Conservation (phyloP, 2,797 vertebrate genomes). For the Manis javanica region DNA sequence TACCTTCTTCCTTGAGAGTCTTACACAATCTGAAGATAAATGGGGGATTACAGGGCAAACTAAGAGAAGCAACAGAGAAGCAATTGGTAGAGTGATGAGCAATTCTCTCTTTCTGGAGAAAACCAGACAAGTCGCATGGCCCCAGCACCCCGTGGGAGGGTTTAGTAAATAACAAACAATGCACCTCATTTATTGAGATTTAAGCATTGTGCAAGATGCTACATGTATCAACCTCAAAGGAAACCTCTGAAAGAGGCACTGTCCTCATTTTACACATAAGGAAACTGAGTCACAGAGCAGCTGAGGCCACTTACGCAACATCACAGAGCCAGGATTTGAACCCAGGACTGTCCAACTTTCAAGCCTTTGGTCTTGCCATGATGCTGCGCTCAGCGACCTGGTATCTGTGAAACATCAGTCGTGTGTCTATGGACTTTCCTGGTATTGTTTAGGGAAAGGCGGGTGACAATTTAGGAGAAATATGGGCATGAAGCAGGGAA, state of each 20-base stretch:
- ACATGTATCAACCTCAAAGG: background rate
- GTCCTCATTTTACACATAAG: background rate
- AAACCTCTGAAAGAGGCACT: background rate
- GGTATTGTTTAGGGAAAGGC: background rate
- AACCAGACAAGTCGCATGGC: background rate
- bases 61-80: background rate
- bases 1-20: background rate
- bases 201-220: background rate
- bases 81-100: background rate
- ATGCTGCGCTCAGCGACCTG: background rate
- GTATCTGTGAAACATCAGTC: background rate
- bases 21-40: background rate
- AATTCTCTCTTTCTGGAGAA: background rate
- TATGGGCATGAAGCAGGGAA: background rate
- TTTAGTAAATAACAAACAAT: background rate
- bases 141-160: background rate
- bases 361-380: background rate
- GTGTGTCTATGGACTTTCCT: background rate
- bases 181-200: background rate
- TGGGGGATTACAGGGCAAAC: background rate
- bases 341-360: background rate
- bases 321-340: background rate
- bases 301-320: background rate
- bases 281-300: background rate
- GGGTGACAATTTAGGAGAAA: background rate